These are phyloP conservation scores for Melieria crassipennis DNA, from an alignment of 2,888 invertebrate species.

Conservation along the genomic window DNA sequence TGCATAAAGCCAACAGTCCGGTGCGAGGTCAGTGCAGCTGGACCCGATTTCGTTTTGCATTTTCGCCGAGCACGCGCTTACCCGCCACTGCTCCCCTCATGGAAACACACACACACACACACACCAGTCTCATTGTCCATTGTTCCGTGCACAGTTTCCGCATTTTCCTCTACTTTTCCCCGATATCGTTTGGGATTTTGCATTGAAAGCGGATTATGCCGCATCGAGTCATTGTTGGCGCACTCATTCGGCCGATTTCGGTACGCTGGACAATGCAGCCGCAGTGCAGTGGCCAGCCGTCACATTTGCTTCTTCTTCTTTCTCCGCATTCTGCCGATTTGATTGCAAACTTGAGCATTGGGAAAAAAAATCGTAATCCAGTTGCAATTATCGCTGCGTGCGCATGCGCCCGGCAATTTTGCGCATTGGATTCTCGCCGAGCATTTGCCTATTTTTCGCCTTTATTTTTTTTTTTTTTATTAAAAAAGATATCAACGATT, in stretches of 20 bases:
- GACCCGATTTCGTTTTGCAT: background rate
- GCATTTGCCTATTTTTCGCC: background rate
- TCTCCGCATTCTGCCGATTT: background rate
- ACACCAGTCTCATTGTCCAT: background rate
- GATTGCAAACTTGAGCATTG: background rate
- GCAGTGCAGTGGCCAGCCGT: background rate
- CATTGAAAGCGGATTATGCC: conserved; percentile 18
- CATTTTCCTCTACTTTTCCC: background rate
- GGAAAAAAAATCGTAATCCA: conserved; percentile 1
- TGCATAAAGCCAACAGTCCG: background rate
- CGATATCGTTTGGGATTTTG: conserved; percentile 1
- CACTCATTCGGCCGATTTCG: background rate
- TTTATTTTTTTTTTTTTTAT: background rate
- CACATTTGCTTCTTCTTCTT: background rate
- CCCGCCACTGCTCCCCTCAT: background rate
- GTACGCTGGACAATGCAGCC: background rate
- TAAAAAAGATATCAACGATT: conserved; percentile 1
- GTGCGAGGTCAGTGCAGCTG: conserved; percentile 8
- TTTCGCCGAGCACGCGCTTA: background rate
- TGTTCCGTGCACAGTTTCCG: background rate
- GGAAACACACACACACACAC: background rate
- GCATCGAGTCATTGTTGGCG: no score
- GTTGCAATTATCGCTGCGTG: conserved; percentile 5
- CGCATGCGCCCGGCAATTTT: background rate
- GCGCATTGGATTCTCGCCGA: background rate